Evolutionary conservation across 2,113 vertebrate genomes (phyloP).

Genomic region (Ia io): DNA sequence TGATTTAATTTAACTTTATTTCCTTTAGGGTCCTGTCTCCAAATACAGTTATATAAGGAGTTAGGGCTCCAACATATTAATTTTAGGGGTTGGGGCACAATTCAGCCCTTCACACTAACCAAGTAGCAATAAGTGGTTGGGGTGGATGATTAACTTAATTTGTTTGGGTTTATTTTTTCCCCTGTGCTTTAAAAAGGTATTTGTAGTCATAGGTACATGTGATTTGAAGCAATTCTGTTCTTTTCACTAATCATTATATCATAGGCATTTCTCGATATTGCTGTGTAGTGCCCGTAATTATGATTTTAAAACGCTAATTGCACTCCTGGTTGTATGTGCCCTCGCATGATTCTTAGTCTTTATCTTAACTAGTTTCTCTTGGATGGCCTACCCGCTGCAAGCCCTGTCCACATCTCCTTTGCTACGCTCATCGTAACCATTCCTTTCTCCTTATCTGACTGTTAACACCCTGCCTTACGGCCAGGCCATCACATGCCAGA

Average conservation of each 20-base stretch:
- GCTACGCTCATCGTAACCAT: not conserved
- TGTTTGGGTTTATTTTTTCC: not conserved
- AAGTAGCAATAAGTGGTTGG: not conserved
- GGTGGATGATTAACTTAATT: not conserved
- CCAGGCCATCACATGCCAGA: not conserved
- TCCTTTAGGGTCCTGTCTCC: not conserved
- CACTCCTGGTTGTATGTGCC: not conserved
- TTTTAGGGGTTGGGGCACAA: not conserved
- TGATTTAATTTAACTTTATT: not conserved
- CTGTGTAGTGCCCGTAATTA: not conserved
- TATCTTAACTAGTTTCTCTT: not conserved
- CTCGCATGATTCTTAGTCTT: not conserved
- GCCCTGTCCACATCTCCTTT: not conserved
- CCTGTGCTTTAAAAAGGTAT: not conserved
- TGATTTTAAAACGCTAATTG: not conserved
- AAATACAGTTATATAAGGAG: not conserved
- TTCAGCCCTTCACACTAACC: not conserved
- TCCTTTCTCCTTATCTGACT: not conserved
- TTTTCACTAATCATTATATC: slow-evolving; percentile 21
- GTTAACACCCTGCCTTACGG: not conserved
- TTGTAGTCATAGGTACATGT: not conserved
- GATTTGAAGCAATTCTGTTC: not conserved
- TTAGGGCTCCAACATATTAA: not conserved
- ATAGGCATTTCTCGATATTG: not conserved
- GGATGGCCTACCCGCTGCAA: not conserved